Evolutionary conservation across 2,888 invertebrate species (phyloP).

Genomic region (Cerceris ruficornis): DNA sequence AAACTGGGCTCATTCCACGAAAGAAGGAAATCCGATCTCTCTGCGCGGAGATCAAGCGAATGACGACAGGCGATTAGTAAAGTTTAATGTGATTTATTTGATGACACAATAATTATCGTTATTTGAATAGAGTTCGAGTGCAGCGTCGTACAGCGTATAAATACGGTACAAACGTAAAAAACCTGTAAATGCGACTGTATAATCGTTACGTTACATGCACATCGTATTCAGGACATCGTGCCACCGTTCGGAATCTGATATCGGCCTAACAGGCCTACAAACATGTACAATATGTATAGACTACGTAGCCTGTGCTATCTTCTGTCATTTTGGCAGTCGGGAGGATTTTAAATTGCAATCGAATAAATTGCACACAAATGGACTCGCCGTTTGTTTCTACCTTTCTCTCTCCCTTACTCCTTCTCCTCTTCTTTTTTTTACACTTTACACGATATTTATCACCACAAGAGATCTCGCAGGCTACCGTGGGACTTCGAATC

Average conservation of each 20-base stretch:
- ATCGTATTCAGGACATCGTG: slow-evolving; percentile 49
- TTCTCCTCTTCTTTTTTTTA: slow-evolving; percentile 20
- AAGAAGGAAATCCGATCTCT: neutral
- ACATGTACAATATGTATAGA: slow-evolving; percentile 70
- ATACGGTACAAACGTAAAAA: slow-evolving; percentile 80
- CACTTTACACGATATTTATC: slow-evolving; percentile 43
- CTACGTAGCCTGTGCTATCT: slow-evolving; percentile 52
- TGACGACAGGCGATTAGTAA: slow-evolving; percentile 34
- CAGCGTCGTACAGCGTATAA: slow-evolving; percentile 77
- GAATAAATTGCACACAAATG: slow-evolving; percentile 29
- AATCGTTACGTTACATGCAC: slow-evolving; percentile 62
- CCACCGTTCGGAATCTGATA: slow-evolving; percentile 47
- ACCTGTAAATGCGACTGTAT: slow-evolving; percentile 76
- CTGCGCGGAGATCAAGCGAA: slow-evolving; percentile 5
- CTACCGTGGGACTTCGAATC: slow-evolving; percentile 45
- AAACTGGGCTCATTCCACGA: neutral
- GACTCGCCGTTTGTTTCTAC: slow-evolving; percentile 20
- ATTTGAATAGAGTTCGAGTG: slow-evolving; percentile 74
- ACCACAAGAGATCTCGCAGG: slow-evolving; percentile 48
- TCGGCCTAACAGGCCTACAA: slow-evolving; percentile 29
- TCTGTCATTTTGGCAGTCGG: slow-evolving; percentile 33
- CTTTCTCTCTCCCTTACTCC: neutral
- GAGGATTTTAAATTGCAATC: slow-evolving; percentile 25
- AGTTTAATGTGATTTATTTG: slow-evolving; percentile 74
- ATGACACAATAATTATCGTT: slow-evolving; percentile 78